Percentiles rank a stretch among this genome's conserved stretches.
phyloP scores from a whole-genome alignment of 2,888 invertebrate genomes.

The Philopedon plagiatum region DNA sequence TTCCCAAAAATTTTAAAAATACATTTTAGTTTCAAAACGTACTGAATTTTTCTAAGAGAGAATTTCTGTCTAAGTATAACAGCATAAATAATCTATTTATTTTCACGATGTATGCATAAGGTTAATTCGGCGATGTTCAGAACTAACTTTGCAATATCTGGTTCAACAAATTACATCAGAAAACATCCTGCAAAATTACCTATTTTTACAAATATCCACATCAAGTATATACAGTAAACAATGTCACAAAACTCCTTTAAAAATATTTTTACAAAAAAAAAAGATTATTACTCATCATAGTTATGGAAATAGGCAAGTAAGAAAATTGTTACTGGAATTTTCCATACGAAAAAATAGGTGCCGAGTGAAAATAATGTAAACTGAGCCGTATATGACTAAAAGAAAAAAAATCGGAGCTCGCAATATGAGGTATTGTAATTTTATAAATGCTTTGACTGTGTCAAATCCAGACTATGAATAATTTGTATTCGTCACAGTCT shows the following conservation, averaged over 20 bases:
- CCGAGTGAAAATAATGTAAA: neutral
- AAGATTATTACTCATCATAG: neutral
- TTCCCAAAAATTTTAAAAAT: no score
- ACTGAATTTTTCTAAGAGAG: no score
- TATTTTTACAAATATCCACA: slow-evolving; percentile 33
- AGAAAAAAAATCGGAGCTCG: neutral
- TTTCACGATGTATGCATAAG: no score
- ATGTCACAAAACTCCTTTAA: slow-evolving; percentile 20
- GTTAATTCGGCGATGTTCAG: no score
- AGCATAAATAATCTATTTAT: no score
- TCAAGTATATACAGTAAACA: slow-evolving; percentile 16
- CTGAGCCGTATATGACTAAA: neutral
- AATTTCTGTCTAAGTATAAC: no score
- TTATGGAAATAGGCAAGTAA: slow-evolving; percentile 8
- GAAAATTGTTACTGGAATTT: neutral
- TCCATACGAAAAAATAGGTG: neutral
- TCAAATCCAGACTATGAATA: slow-evolving; percentile 7
- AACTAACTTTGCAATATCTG: neutral
- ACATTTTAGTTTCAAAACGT: no score
- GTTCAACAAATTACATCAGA: slow-evolving; percentile 2
- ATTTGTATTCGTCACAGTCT: neutral
- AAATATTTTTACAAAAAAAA: slow-evolving; percentile 16
- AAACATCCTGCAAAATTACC: slow-evolving; percentile 12
- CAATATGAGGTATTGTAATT: neutral
- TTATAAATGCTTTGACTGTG: neutral